phyloP scores from a whole-genome alignment of 2,888 invertebrate genomes.

The Dermolepida albohirtum region DNA sequence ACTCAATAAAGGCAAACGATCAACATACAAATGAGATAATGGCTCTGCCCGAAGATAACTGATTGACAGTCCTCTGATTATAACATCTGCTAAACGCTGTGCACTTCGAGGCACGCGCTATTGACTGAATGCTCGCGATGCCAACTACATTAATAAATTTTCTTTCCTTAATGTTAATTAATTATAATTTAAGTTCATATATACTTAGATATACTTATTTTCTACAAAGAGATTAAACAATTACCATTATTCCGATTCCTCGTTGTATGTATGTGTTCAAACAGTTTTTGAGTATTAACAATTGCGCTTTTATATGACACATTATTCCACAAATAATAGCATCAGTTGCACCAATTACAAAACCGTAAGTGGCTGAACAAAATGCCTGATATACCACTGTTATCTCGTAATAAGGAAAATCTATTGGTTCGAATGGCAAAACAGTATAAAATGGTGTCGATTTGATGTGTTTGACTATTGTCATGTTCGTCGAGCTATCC shows the following conservation, averaged over 20 bases:
- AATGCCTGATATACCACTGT: constrained; percentile 41
- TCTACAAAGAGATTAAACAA: too few species aligned
- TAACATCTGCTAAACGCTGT: too few species aligned
- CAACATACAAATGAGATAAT: too few species aligned
- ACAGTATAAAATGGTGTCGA: constrained; percentile 42
- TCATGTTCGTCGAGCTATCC: constrained; percentile 3
- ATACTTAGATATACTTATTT: too few species aligned
- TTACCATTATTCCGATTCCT: constrained; percentile 35
- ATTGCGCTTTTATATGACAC: constrained; percentile 44
- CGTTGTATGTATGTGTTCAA: constrained; percentile 42
- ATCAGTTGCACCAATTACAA: constrained; percentile 43
- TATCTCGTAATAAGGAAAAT: constrained; percentile 41
- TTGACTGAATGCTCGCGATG: too few species aligned
- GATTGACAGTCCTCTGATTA: too few species aligned
- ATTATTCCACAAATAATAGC: constrained; percentile 46
- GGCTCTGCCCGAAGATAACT: too few species aligned
- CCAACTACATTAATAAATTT: too few species aligned
- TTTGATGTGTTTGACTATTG: constrained; percentile 15
- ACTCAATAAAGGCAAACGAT: too few species aligned
- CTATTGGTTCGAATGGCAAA: constrained; percentile 43
- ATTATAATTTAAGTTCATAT: too few species aligned
- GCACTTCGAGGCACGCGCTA: too few species aligned
- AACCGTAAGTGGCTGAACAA: constrained; percentile 39
- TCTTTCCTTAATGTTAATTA: too few species aligned
- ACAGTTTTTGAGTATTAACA: constrained; percentile 44